phyloP scores from a whole-genome alignment of 1,140 invertebrate genomes.

The Zaprionus davidi region DNA sequence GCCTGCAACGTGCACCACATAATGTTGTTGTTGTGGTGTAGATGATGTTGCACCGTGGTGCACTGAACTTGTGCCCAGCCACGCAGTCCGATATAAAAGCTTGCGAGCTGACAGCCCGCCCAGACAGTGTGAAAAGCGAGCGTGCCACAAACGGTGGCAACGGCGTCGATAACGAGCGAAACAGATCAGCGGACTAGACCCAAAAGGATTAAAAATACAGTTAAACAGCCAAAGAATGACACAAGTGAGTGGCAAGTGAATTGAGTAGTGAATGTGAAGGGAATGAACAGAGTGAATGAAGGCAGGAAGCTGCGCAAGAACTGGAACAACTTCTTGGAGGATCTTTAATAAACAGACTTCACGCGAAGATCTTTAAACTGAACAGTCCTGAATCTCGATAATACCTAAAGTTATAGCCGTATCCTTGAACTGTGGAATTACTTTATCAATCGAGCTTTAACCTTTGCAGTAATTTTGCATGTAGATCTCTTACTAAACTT shows the following conservation, averaged over 20 bases:
- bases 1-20: slow-evolving; percentile 33
- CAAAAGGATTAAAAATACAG: slow-evolving; percentile 43
- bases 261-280: not conserved
- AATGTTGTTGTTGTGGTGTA: slow-evolving; percentile 8
- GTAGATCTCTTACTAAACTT: too few species aligned
- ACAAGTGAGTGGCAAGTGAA: slow-evolving; percentile 48
- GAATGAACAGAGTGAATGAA: not conserved
- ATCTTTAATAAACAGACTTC: too few species aligned
- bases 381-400: too few species aligned
- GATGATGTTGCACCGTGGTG: slow-evolving; percentile 44
- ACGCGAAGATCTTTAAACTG: too few species aligned
- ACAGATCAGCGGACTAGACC: slow-evolving; percentile 20
- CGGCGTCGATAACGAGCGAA: slow-evolving; percentile 21
- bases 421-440: too few species aligned
- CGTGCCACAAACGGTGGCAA: slow-evolving; percentile 52
- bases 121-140: slow-evolving; percentile 58
- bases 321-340: not conserved
- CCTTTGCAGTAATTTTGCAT: too few species aligned
- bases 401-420: too few species aligned
- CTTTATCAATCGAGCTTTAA: too few species aligned
- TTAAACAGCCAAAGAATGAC: slow-evolving; percentile 31
- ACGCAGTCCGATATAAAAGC: slow-evolving; percentile 59
- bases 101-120: slow-evolving; percentile 38
- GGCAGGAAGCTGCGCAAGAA: not conserved
- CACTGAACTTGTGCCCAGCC: slow-evolving; percentile 62